Evolutionary conservation across 2,888 invertebrate genomes (phyloP).

Genomic region (Apotomis capreana): DNA sequence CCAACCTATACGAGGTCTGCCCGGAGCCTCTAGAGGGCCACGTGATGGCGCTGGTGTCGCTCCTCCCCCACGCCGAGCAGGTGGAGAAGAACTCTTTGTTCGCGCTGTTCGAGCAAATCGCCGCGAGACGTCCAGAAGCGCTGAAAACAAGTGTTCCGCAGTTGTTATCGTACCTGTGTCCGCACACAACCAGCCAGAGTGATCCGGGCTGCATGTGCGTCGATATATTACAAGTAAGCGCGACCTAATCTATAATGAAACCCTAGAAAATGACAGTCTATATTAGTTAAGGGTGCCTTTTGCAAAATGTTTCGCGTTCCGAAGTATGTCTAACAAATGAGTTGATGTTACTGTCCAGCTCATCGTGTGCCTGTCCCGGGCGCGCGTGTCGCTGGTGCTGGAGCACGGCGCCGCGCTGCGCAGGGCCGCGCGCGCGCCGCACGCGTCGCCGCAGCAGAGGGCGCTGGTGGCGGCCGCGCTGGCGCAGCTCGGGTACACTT

Average conservation of each 20-base stretch:
- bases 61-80: conserved; percentile 92
- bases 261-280: no score
- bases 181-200: conserved; percentile 64
- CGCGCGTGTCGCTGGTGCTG: conserved; percentile 86
- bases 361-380: conserved; percentile 88
- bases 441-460: conserved; percentile 85
- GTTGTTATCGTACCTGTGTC: conserved; percentile 89
- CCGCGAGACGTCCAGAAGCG: conserved; percentile 90
- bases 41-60: conserved; percentile 90
- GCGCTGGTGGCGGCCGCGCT: conserved; percentile 88
- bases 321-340: no score
- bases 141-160: conserved; percentile 92
- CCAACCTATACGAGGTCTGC: conserved; percentile 95
- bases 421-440: conserved; percentile 82
- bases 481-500: conserved; percentile 87
- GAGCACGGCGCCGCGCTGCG: conserved; percentile 88
- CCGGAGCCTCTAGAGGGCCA: conserved; percentile 93
- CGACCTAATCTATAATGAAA: no score
- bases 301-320: no score
- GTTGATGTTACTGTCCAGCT: conserved; percentile 68
- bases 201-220: conserved; percentile 77
- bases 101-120: conserved; percentile 91
- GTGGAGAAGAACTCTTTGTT: conserved; percentile 93
- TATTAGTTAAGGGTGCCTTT: no score
- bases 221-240: conserved; percentile 71